Conservation (phyloP, 2,888 invertebrate genomes). For the Euclidia mi region DNA sequence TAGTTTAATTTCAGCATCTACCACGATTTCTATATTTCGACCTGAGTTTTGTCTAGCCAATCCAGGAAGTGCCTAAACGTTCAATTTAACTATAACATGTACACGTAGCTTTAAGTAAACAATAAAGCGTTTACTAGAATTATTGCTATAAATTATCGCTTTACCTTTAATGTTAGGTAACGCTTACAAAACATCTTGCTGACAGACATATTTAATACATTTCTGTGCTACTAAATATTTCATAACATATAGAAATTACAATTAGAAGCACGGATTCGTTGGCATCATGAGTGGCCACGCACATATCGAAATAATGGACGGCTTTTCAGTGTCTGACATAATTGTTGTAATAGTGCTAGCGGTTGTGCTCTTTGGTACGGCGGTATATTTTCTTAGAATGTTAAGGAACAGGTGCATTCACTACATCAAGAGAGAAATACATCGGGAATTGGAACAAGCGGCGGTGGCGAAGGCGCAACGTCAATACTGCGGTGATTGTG, state of each 20-base stretch:
- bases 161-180: slow-evolving; percentile 20
- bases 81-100: no score
- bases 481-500: neutral
- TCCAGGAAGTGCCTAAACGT: no score
- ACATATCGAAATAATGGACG: slow-evolving; percentile 68
- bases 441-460: slow-evolving; percentile 52
- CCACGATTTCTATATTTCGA: no score
- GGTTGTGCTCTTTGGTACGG: slow-evolving; percentile 55
- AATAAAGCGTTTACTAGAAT: neutral
- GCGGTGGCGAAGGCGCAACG: slow-evolving; percentile 17
- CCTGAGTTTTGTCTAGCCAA: no score
- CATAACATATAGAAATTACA: slow-evolving; percentile 36
- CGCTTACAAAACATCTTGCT: slow-evolving; percentile 15
- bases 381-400: slow-evolving; percentile 56
- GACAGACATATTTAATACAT: slow-evolving; percentile 29
- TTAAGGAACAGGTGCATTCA: slow-evolving; percentile 57
- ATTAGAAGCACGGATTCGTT: slow-evolving; percentile 33
- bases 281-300: slow-evolving; percentile 63
- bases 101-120: no score
- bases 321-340: slow-evolving; percentile 60
- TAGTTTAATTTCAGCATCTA: no score
- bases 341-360: slow-evolving; percentile 56
- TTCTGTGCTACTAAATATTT: slow-evolving; percentile 31
- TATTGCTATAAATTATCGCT: slow-evolving; percentile 17
- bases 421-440: slow-evolving; percentile 61